Conservation (phyloP, 2,888 invertebrate species). For the Zootermopsis nevadensis region DNA sequence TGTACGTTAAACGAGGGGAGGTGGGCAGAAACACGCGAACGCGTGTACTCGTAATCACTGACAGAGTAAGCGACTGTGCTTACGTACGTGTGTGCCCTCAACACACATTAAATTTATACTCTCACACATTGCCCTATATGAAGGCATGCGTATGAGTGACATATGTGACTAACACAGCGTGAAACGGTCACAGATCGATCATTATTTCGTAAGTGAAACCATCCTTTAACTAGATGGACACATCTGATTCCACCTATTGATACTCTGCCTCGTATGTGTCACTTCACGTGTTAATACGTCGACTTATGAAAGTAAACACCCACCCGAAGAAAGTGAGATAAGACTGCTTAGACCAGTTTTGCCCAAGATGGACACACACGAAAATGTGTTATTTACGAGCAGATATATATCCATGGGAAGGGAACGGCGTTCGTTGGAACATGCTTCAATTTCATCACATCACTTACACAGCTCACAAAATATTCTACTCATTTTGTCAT, state of each 20-base stretch:
- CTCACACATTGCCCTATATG: conserved; percentile 19
- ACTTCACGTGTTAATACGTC: background rate
- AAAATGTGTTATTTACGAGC: background rate
- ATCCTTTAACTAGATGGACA: background rate
- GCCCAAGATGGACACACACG: conserved; percentile 1
- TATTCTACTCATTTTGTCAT: background rate
- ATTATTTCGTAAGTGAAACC: background rate
- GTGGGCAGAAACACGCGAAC: conserved; percentile 11
- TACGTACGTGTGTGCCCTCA: background rate
- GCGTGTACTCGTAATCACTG: conserved; percentile 10
- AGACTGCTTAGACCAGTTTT: background rate
- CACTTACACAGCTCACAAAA: background rate
- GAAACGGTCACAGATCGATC: background rate
- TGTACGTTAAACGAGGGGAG: conserved; percentile 9
- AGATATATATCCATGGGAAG: conserved; percentile 2
- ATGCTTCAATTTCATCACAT: conserved; percentile 5
- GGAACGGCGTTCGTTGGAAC: background rate
- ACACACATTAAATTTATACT: background rate
- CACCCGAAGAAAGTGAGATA: background rate
- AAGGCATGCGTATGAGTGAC: background rate
- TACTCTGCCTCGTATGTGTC: too few relatives aligned
- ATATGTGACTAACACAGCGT: background rate
- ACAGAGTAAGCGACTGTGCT: background rate
- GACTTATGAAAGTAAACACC: background rate
- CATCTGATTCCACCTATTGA: too few relatives aligned